Conservation (phyloP, 2,797 vertebrate species). For the Paedocypris micromegethes region DNA sequence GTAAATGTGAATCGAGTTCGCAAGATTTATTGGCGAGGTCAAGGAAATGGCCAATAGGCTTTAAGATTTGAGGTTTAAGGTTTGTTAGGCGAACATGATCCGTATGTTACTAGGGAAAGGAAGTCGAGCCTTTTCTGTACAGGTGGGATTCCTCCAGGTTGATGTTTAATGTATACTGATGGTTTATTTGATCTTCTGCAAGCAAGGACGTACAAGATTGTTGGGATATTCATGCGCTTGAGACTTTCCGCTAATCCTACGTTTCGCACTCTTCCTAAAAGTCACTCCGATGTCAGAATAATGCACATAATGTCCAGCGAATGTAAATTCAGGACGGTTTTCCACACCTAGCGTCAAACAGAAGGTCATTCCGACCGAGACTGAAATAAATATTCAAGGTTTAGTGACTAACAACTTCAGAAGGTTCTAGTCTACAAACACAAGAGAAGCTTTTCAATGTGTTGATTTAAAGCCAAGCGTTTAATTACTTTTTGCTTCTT, state of each 20-base stretch:
- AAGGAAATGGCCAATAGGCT: slow-evolving; percentile 9
- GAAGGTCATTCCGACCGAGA: neutral
- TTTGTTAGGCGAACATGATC: no score
- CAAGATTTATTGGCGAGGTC: neutral
- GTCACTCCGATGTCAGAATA: no score
- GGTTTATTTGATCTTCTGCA: slow-evolving; percentile 16
- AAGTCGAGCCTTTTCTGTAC: slow-evolving; percentile 8
- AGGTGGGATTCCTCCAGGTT: slow-evolving; percentile 7
- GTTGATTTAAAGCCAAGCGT: no score
- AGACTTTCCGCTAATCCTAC: slow-evolving; percentile 28
- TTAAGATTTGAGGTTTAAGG: no score
- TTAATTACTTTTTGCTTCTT: no score
- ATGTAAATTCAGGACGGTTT: neutral
- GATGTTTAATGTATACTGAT: slow-evolving; percentile 30
- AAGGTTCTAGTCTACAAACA: no score
- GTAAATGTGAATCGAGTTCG: no score
- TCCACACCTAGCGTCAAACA: neutral
- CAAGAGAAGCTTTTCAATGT: no score
- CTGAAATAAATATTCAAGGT: neutral
- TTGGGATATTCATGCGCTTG: slow-evolving; percentile 34
- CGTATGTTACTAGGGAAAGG: no score
- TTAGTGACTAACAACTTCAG: no score
- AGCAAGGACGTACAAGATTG: slow-evolving; percentile 41
- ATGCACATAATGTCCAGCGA: neutral
- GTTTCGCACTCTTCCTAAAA: no score